These are phyloP conservation scores for Microtus californicus DNA, from an alignment of 2,797 vertebrate species.

Conservation along the genomic window DNA sequence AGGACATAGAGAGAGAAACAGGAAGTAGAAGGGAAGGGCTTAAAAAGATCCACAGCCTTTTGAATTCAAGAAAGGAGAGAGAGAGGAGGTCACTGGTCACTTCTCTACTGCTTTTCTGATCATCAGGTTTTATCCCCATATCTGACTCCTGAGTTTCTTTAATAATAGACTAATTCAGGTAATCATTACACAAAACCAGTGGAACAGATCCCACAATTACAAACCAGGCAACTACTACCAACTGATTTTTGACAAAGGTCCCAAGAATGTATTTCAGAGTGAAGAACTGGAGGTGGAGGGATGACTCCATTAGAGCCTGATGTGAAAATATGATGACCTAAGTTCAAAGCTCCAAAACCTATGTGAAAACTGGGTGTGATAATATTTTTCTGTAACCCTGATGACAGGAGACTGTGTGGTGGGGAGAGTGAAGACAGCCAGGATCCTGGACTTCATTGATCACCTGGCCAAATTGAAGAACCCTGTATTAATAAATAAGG, in stretches of 20 bases:
- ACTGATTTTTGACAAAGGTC: not conserved
- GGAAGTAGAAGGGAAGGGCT: not conserved
- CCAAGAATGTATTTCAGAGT: not conserved
- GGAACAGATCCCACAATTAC: not conserved
- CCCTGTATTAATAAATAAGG: not conserved
- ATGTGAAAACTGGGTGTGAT: not conserved
- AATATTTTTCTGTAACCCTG: not conserved
- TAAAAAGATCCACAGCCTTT: not conserved
- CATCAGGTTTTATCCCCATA: not conserved
- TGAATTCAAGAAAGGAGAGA: not conserved
- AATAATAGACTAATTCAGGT: not conserved
- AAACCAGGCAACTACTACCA: not conserved
- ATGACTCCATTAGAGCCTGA: not conserved
- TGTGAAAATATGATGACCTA: not conserved
- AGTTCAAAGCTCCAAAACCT: not conserved
- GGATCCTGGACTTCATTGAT: not conserved
- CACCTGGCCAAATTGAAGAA: no score
- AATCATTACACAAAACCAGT: not conserved
- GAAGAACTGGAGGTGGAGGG: not conserved
- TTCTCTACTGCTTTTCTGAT: not conserved
- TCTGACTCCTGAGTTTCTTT: not conserved
- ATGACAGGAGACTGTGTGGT: not conserved
- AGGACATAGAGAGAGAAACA: not conserved
- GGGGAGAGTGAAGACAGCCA: not conserved
- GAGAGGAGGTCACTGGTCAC: not conserved